These are phyloP conservation scores for Leucopsar rothschildi DNA, from an alignment of 2,113 vertebrate genomes.

Conservation along the genomic window DNA sequence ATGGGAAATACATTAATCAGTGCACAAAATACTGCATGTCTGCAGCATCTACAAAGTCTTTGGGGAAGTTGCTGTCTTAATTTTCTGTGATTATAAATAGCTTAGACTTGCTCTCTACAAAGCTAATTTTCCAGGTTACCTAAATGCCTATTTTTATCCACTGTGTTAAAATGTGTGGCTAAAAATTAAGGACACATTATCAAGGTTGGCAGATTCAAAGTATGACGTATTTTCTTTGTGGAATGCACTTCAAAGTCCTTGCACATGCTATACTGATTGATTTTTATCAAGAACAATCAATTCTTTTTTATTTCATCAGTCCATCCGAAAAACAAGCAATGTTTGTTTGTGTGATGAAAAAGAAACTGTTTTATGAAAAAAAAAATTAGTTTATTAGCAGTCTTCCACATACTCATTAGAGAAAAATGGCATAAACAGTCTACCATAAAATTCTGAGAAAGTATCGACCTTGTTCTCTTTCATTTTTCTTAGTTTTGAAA, in stretches of 20 bases:
- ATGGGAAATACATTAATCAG: neutral
- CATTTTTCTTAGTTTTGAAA: neutral
- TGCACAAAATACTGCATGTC: neutral
- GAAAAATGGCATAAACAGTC: neutral
- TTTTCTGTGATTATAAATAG: neutral
- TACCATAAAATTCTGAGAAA: neutral
- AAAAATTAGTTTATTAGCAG: neutral
- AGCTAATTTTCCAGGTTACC: neutral
- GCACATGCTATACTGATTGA: neutral
- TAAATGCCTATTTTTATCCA: neutral
- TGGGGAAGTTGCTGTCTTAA: neutral
- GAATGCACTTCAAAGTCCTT: neutral
- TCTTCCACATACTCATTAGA: neutral
- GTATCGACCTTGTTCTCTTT: neutral
- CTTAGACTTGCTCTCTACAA: neutral
- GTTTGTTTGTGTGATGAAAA: neutral
- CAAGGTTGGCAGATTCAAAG: neutral
- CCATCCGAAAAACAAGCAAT: neutral
- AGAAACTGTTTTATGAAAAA: neutral
- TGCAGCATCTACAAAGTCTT: neutral
- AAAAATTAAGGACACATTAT: neutral
- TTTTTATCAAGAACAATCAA: neutral
- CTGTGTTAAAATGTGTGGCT: neutral
- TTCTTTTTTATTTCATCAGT: neutral
- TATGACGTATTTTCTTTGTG: neutral